Evolutionary conservation across 2,113 vertebrate genomes (phyloP), one percentile per base, ranked within the genome.

Genomic region (Syrrhaptes paradoxus): DNA sequence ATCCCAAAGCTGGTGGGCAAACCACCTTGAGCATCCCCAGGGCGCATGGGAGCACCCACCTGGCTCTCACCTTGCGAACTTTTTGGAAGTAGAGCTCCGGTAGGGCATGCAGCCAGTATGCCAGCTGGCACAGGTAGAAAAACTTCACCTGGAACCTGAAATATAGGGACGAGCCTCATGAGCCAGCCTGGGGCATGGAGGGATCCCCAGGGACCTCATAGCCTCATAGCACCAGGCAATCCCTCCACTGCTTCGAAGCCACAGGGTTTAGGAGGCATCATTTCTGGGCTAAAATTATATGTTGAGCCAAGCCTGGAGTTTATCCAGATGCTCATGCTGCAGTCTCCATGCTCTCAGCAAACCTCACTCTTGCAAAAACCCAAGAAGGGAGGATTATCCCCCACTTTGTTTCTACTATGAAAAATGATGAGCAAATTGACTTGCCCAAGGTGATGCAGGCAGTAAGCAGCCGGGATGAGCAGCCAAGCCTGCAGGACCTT

Each of bases 31-130:
- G 68, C 51, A 26, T 21, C 54, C 65, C 48, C 29, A 12, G 29
- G 24, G 26, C 5, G 17, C 21, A 3, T 2, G 15, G 36, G 34
- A 41, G 73, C 11, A 2, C 28, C 90, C 22, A 11, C 10, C 21
- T 1, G 28, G 62, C 67, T 98, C 98, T 98, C 96, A 99, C 99
- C 99, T 99, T 99, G 94, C 99, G 99, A 83, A 99, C 98, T 98
- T 99, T 99, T 97, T 99, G 99, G 98, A 99, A 99, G 98, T 99
- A 99, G 70, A 99, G 98, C 91, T 99, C 99, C 0, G 99, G 99
- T 71, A 99, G 97, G n/a, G 99, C 98, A 0, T 99, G 99, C 68
- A 99, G 97, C 99, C 99, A 99, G 96, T 99, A 99, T 0, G 99
- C 99, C 96, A 99, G 93, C 98, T 99, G 99, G 90, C 98, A 99